phyloP scores from a whole-genome alignment of 2,888 invertebrate genomes.

The Trileptium ribeirensis region DNA sequence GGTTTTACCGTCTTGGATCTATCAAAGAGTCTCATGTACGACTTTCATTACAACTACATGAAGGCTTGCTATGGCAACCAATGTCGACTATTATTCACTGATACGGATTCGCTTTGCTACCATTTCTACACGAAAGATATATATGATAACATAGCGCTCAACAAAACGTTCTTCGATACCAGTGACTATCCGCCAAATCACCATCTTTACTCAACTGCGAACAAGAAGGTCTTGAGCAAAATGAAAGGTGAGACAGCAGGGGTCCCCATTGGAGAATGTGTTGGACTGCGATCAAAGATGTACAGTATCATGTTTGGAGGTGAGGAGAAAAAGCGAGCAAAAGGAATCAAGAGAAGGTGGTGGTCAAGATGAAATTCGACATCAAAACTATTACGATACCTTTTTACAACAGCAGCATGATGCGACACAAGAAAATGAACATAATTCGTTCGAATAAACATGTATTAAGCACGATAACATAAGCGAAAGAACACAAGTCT shows the following conservation, averaged over 20 bases:
- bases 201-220: neutral
- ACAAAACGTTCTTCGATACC: neutral
- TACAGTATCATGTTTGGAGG: neutral
- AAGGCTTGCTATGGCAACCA: no score
- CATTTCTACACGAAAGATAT: neutral
- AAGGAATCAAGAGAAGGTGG: no score
- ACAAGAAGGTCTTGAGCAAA: no score
- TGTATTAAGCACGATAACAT: no score
- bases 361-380: no score
- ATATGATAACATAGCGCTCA: neutral
- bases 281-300: constrained; percentile 9
- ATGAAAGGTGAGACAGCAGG: constrained; percentile 4
- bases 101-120: neutral
- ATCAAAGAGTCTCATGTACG: neutral
- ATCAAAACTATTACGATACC: no score
- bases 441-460: no score
- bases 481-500: no score
- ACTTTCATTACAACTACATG: neutral
- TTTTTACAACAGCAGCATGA: no score
- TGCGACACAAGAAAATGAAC: no score
- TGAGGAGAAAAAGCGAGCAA: no score
- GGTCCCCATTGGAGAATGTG: neutral
- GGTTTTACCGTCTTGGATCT: neutral
- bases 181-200: neutral
- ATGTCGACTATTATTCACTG: neutral